phyloP scores from a whole-genome alignment of 2,113 vertebrate species.

The Loxodonta africana region DNA sequence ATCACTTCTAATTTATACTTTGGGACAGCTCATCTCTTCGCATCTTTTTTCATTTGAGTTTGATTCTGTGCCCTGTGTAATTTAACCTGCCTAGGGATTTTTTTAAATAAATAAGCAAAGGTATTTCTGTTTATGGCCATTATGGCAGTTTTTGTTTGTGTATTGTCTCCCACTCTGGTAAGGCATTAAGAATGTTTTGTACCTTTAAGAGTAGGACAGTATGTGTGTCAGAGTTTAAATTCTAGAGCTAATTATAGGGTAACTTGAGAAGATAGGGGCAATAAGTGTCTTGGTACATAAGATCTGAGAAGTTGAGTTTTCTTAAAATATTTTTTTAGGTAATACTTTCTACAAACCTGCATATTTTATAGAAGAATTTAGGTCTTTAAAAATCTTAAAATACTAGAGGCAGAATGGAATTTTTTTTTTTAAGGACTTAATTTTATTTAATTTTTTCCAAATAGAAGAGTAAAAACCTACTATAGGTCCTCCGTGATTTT shows the following conservation, averaged over 20 bases:
- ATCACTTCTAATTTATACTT: constrained; percentile 51
- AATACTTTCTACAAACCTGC: background rate
- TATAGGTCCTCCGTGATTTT: background rate
- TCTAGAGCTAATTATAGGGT: constrained; percentile 77
- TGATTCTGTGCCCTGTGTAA: constrained; percentile 4
- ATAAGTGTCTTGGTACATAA: constrained; percentile 47
- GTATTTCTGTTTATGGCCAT: constrained; percentile 23
- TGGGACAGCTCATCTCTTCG: constrained; percentile 8
- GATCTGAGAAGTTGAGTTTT: constrained; percentile 65
- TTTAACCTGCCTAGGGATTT: background rate
- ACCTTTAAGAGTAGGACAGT: constrained; percentile 61
- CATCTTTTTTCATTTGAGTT: constrained; percentile 36
- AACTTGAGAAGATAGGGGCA: constrained; percentile 62
- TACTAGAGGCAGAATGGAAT: background rate
- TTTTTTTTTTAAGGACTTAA: background rate
- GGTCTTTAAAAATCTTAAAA: constrained; percentile 27
- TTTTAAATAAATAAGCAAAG: background rate
- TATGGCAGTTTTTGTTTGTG: constrained; percentile 39
- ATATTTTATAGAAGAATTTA: constrained; percentile 27
- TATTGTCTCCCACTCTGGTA: constrained; percentile 36
- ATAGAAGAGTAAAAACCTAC: background rate
- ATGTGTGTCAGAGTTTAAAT: constrained; percentile 62
- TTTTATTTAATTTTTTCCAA: constrained; percentile 45
- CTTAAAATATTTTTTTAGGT: constrained; percentile 67
- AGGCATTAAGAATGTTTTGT: constrained; percentile 36